phyloP scores from a whole-genome alignment of 2,888 invertebrate species.

The Aporophyla lueneburgensis region DNA sequence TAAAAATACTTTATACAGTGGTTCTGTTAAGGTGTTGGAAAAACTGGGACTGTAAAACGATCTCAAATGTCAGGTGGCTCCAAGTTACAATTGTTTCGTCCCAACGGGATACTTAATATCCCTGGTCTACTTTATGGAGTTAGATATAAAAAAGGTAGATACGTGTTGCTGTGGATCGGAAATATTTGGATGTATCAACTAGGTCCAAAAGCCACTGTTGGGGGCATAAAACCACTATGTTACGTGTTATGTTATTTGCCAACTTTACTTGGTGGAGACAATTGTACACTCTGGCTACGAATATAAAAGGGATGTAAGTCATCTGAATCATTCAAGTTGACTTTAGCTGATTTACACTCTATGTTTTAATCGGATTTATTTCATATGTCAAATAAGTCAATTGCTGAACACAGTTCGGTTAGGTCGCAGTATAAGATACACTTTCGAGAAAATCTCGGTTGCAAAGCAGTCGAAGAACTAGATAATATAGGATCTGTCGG shows the following conservation, averaged over 20 bases:
- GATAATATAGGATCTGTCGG: background rate
- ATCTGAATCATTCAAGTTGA: constrained; percentile 34
- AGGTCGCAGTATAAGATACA: constrained; percentile 16
- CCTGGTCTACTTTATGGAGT: constrained; percentile 20
- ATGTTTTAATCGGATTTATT: constrained; percentile 19
- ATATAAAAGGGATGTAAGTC: constrained; percentile 15
- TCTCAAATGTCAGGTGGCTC: constrained; percentile 41
- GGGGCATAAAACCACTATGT: background rate
- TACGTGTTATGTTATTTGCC: constrained; percentile 2
- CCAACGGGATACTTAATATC: background rate
- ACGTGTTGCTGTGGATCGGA: constrained; percentile 9
- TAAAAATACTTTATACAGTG: constrained; percentile 7
- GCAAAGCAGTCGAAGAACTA: background rate
- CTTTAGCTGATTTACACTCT: constrained; percentile 42
- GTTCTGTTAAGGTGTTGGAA: constrained; percentile 11
- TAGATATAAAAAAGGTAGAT: background rate
- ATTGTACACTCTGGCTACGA: constrained; percentile 34
- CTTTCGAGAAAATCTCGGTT: background rate
- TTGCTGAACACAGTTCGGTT: constrained; percentile 16
- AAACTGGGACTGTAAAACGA: constrained; percentile 29
- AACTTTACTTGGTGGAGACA: background rate
- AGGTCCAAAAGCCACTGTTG: background rate
- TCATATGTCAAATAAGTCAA: constrained; percentile 24
- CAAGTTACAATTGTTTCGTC: constrained; percentile 24
- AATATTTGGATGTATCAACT: background rate